These are phyloP conservation scores for Ranitomeya variabilis DNA, from an alignment of 2,113 vertebrate species.

Conservation along the genomic window DNA sequence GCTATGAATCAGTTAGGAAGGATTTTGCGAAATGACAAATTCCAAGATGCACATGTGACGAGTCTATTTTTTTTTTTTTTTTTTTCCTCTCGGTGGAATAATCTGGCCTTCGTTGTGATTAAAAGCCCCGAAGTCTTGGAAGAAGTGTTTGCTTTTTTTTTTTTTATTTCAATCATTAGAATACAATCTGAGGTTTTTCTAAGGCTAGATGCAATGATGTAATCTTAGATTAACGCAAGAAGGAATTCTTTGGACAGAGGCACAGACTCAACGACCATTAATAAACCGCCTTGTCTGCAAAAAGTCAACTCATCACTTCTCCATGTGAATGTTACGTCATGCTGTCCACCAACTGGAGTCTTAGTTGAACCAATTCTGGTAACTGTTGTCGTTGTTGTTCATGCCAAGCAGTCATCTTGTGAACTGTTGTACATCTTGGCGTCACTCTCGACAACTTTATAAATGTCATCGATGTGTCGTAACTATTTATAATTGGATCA, in stretches of 20 bases:
- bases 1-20: conserved; percentile 57
- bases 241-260: conserved; percentile 57
- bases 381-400: not conserved
- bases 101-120: conserved; percentile 70
- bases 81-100: conserved; percentile 53
- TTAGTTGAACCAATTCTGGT: not conserved
- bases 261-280: conserved; percentile 20
- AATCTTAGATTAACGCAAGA: conserved; percentile 62
- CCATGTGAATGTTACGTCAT: conserved; percentile 11
- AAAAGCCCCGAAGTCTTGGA: conserved; percentile 73
- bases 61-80: conserved; percentile 69
- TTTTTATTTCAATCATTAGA: conserved; percentile 59
- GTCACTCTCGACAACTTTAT: not conserved
- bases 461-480: conserved; percentile 29
- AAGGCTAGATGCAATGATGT: conserved; percentile 60
- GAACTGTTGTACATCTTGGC: conserved; percentile 7
- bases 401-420: conserved; percentile 12
- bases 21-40: conserved; percentile 66
- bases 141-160: conserved; percentile 66
- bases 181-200: conserved; percentile 66
- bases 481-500: conserved; percentile 26
- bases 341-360: not conserved
- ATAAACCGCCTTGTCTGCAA: conserved; percentile 48
- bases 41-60: conserved; percentile 77
- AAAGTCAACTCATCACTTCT: conserved; percentile 41